Base-by-base conservation (phyloP, 2,888 invertebrate species). In the Asteroscopus sphinx region DNA sequence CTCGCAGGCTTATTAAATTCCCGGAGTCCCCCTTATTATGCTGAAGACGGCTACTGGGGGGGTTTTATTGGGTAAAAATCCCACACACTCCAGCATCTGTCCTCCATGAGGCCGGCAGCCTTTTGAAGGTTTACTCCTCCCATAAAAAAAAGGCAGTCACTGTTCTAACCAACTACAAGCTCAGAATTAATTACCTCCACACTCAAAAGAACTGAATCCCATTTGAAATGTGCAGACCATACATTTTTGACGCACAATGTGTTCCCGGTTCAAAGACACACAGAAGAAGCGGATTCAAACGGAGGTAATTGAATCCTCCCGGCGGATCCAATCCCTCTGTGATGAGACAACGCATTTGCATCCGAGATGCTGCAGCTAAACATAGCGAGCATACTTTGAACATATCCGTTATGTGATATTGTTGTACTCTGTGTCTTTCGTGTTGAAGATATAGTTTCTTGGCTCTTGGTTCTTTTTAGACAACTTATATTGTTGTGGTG, bases 221-320 rank as follows among this genome's bases (percentile, higher is more conserved):
- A 17, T 48, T 25, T 13, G 7, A 30, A 25, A 46, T 17, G 25
- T 35, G 32, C 21, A 55, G 52, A 35, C 45, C 12, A 42, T 21
- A 40, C 32, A 48, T 47, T 70, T 73, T 54, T 55, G 49, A 63
- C 54, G 54, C 64, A 61, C 45, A 58, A 59, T 58, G 49, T 37
- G 55, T 45, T 28, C 17, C 39, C 12, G 35, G 33, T 7, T 30
- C 47, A 60, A 59, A 68, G 69, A 51, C 53, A 37, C 25, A 44
- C 51, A 52, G 71, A 58, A 62, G 47, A 36, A 39, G 44, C 47
- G 44, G 55, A 53, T 67, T 73, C 79, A 78, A 76, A 80, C 77
- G 76, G 69, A 73, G 75, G 81, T 83, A 86, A 85, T 85, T 85
- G 82, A 85, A 85, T 86, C 72, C 59, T 57, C 68, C 68, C 63